A percentile compares a stretch with the other conserved stretches of the same genome.
Conservation (phyloP, 1,140 invertebrate species). For the Melanaphis sacchari region DNA sequence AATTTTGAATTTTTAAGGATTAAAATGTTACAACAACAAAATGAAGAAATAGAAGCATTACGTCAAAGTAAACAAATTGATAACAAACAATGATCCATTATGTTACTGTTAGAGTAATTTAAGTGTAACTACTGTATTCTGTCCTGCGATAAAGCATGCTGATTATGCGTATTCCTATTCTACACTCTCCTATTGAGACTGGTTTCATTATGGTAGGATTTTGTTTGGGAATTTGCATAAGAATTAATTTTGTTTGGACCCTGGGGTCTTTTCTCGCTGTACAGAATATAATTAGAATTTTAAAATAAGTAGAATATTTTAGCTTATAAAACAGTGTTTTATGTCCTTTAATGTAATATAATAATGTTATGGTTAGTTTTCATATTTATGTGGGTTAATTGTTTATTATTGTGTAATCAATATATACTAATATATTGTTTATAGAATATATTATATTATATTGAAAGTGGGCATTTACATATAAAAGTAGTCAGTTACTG, state of each 20-base stretch:
- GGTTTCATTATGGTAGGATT: too few species aligned
- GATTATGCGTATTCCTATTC: too few species aligned
- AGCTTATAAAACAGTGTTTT: conserved; percentile 9
- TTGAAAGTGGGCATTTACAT: too few species aligned
- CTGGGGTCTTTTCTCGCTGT: too few species aligned
- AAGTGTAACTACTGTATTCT: not conserved
- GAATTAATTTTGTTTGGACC: too few species aligned
- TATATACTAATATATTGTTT: too few species aligned
- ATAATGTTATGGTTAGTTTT: not conserved
- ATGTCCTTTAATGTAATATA: not conserved
- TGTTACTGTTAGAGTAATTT: not conserved
- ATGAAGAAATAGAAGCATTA: conserved; percentile 27
- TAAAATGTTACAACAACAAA: conserved; percentile 38
- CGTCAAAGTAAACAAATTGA: not conserved
- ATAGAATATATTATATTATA: too few species aligned
- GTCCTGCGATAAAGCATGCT: too few species aligned
- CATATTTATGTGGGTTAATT: not conserved
- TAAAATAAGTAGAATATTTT: not conserved
- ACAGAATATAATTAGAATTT: not conserved
- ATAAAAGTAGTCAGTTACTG: too few species aligned
- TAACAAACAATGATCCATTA: not conserved
- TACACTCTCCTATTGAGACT: too few species aligned
- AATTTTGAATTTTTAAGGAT: conserved; percentile 19
- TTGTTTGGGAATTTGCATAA: too few species aligned
- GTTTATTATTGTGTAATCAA: not conserved